Conservation (phyloP, 2,113 vertebrate species). For the Dryoscopus gambensis region DNA sequence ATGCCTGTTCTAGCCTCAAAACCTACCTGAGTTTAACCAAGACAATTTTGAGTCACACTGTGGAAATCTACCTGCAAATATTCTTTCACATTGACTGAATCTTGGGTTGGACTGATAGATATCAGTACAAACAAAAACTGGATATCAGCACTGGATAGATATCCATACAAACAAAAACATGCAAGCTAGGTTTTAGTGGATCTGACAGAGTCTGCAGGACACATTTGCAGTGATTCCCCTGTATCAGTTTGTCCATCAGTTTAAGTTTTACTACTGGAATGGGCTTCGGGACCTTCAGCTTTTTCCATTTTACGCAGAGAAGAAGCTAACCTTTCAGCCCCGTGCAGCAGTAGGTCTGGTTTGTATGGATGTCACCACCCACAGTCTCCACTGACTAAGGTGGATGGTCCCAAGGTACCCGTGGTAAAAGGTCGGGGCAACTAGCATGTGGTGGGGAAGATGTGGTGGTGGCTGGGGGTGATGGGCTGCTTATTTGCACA, state of each 20-base stretch:
- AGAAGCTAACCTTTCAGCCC: not conserved
- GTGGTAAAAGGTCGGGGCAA: accelerated
- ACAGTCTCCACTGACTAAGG: not conserved
- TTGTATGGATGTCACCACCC: not conserved
- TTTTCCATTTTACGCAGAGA: not conserved
- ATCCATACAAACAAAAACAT: not conserved
- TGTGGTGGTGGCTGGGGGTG: not conserved
- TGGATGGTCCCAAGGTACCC: not conserved
- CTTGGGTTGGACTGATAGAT: not conserved
- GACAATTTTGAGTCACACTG: not conserved
- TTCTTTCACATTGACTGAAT: not conserved
- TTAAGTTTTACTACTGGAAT: not conserved
- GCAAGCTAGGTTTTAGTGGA: not conserved
- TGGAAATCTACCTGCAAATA: not conserved
- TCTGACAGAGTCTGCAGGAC: accelerated
- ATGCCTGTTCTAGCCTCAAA: not conserved
- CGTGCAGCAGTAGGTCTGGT: not conserved
- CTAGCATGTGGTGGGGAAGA: not conserved
- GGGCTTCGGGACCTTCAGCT: not conserved
- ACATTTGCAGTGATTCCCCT: not conserved
- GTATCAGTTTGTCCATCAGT: not conserved
- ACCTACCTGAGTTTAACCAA: not conserved
- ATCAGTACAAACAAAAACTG: not conserved
- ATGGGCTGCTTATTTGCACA: not conserved
- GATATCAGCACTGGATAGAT: too few relatives aligned